Conservation (phyloP, 2,113 vertebrate species). For the Paralichthys olivaceus region DNA sequence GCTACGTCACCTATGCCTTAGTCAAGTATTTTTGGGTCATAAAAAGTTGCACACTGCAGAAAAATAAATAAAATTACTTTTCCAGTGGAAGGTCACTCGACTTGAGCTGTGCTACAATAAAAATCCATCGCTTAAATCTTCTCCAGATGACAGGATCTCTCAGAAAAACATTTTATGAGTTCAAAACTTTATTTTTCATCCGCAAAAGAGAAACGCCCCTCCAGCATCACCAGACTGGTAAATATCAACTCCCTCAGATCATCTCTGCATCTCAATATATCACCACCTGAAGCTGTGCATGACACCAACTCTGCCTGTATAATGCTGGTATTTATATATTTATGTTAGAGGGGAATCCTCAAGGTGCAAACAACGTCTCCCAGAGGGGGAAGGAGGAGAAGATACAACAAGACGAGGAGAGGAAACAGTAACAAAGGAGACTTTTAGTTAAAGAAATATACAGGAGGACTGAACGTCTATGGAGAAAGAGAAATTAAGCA, state of each 20-base stretch:
- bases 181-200: conserved; percentile 8
- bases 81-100: background rate
- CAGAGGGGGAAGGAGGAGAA: background rate
- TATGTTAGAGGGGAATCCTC: conserved; percentile 27
- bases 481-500: too few species aligned
- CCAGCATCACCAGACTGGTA: conserved; percentile 16
- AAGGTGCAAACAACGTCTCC: conserved; percentile 23
- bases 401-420: background rate
- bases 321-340: conserved; percentile 25
- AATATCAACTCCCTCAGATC: conserved; percentile 16
- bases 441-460: background rate
- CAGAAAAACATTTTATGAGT: background rate
- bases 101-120: background rate
- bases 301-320: conserved; percentile 15
- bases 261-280: conserved; percentile 36
- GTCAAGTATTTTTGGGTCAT: background rate
- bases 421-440: background rate
- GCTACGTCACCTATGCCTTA: background rate
- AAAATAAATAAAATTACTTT: background rate
- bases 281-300: conserved; percentile 42
- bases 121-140: background rate
- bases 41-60: background rate
- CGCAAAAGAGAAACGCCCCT: background rate
- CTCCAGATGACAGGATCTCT: background rate
- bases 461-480: too few species aligned